phyloP scores from a whole-genome alignment of 2,888 invertebrate genomes.

The Synanthedon tipuliformis region DNA sequence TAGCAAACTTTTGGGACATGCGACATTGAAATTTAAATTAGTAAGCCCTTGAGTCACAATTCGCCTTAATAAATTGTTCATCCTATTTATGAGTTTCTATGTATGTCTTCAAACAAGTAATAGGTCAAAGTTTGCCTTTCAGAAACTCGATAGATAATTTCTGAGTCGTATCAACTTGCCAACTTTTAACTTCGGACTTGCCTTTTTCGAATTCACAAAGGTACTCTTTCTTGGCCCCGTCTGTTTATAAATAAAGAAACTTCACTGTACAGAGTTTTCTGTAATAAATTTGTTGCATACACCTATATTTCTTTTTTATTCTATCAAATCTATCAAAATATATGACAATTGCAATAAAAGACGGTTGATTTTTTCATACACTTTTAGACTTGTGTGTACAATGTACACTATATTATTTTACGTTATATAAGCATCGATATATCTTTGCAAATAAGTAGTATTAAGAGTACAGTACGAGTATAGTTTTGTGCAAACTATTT shows the following conservation, averaged over 20 bases:
- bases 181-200: constrained; percentile 34
- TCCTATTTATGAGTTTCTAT: constrained; percentile 2
- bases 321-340: no score
- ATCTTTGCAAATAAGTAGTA: no score
- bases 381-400: no score
- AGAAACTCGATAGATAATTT: constrained; percentile 35
- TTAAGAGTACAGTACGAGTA: no score
- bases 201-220: constrained; percentile 41
- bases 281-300: no score
- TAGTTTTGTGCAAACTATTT: no score
- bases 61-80: neutral
- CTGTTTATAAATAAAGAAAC: neutral
- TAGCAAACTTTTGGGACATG: neutral
- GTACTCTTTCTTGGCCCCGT: constrained; percentile 8
- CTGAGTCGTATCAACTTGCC: constrained; percentile 31
- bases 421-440: no score
- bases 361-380: no score
- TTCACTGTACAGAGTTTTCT: no score
- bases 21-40: neutral
- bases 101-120: constrained; percentile 15
- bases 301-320: no score
- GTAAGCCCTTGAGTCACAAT: neutral
- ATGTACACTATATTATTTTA: no score
- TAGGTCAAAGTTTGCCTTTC: constrained; percentile 21
- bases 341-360: no score